Evolutionary conservation across 2,888 invertebrate genomes (phyloP).

Genomic region (Polydrusus tereticollis): DNA sequence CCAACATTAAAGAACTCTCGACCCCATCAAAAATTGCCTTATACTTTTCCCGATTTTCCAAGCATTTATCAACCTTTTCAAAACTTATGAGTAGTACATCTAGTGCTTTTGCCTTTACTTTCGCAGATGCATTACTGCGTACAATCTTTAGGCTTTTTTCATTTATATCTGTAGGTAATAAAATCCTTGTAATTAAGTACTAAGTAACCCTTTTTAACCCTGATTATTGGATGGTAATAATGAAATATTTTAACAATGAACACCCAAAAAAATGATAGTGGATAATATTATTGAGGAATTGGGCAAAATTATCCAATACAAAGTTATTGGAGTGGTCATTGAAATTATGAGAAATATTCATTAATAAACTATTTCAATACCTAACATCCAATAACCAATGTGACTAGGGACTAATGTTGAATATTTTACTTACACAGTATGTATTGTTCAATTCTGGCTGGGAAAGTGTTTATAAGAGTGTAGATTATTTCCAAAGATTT

Average conservation of each 20-base stretch:
- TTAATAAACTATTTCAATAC: too few species aligned
- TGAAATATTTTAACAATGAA: too few species aligned
- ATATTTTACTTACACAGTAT: constrained; percentile 47
- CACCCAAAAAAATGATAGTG: too few species aligned
- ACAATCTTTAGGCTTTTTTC: constrained; percentile 55
- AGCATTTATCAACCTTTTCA: constrained; percentile 54
- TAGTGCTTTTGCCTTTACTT: constrained; percentile 58
- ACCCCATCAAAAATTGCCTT: constrained; percentile 49
- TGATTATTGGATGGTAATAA: too few species aligned
- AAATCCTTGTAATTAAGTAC: not conserved
- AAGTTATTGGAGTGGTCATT: too few species aligned
- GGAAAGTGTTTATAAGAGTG: constrained; percentile 60
- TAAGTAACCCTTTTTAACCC: not conserved
- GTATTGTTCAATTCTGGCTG: constrained; percentile 56
- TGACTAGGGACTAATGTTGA: too few species aligned
- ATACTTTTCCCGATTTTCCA: constrained; percentile 53
- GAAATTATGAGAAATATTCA: too few species aligned
- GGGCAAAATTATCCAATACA: too few species aligned
- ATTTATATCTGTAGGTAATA: constrained; percentile 52
- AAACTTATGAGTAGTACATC: constrained; percentile 57
- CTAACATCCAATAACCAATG: too few species aligned
- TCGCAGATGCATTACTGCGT: constrained; percentile 50
- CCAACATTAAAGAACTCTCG: constrained; percentile 46
- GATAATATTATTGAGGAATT: too few species aligned
- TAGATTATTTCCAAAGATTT: constrained; percentile 59